phyloP scores from a whole-genome alignment of 1,140 invertebrate species.

The Aphelinus atriplicis region DNA sequence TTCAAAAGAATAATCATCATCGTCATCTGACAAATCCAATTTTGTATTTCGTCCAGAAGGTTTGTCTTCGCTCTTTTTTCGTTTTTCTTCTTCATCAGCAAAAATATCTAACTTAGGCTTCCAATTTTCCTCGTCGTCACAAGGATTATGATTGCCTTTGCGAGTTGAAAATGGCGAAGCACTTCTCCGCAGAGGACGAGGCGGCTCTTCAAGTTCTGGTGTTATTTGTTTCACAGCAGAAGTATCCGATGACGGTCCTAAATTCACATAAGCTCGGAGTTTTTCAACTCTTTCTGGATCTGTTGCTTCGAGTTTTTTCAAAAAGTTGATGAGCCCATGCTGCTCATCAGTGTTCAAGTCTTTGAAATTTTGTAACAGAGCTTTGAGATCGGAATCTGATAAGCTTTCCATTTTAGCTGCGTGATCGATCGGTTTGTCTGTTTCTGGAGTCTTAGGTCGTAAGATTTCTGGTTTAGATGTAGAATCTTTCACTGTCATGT shows the following conservation, averaged over 20 bases:
- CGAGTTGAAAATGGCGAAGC: conserved; percentile 61
- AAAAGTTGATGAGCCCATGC: conserved; percentile 78
- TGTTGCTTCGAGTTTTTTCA: conserved; percentile 79
- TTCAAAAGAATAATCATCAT: conserved; percentile 76
- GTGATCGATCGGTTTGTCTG: conserved; percentile 41
- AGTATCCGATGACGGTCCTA: conserved; percentile 54
- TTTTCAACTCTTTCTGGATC: conserved; percentile 78
- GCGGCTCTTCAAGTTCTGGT: conserved; percentile 14
- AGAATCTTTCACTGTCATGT: conserved; percentile 12
- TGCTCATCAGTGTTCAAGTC: conserved; percentile 81
- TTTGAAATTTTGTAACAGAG: conserved; percentile 81
- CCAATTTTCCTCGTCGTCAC: conserved; percentile 61
- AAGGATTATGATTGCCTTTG: conserved; percentile 60
- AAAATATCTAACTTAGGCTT: conserved; percentile 63
- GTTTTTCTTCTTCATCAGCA: conserved; percentile 60
- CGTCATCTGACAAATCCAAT: conserved; percentile 68
- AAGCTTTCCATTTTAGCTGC: conserved; percentile 72
- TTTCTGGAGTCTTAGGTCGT: conserved; percentile 14
- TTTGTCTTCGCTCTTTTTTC: conserved; percentile 50
- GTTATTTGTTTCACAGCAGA: conserved; percentile 49
- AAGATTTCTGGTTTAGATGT: conserved; percentile 1
- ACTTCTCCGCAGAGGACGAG: conserved; percentile 50
- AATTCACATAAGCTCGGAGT: conserved; percentile 73
- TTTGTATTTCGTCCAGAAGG: conserved; percentile 48
- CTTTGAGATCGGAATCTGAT: conserved; percentile 79